Base-by-base conservation (phyloP, 2,888 invertebrate species). In the Meliscaeva auricollis region DNA sequence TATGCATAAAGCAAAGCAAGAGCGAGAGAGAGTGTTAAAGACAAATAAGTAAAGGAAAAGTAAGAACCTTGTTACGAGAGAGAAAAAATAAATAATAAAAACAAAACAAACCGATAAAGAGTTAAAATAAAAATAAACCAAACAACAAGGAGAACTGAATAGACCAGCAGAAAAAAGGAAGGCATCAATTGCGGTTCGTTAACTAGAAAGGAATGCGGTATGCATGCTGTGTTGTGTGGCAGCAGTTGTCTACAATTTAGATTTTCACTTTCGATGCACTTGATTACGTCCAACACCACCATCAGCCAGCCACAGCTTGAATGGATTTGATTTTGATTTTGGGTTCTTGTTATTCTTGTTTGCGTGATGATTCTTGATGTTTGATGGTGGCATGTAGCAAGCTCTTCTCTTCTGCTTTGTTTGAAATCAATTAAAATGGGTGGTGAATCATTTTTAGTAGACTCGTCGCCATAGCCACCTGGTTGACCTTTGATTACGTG, bases 251-350 rank as follows among this genome's bases (percentile, higher is more conserved):
- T 81, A 68, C 60, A 70, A 64, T 73, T 81, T 76, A 73, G 56
- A 85, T 81, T 85, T 85, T 85, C 85, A 81, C 85, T 85, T 85
- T 85, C 85, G 85, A 81, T 85, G 76, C 81, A 85, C 84, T 85
- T 85, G 84, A 85, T 72, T 85, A 85, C 68, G 72, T 74, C 48
- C 56, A 78, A 76, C 66, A 62, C 35, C 8, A 17, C 58, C 58
- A 58, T 35, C 20, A 58, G 17, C 44, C 50, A 32, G 30, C 66
- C 66, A 20, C 38, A 75, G 52, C 41, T 64, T 26, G 76, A 76
- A 30, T 58, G 38, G 78, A 50, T 73, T 60, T 73, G 83, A 69
- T 79, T 74, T 66, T 66, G 66, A 68, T 68, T 69, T 38, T 38
- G 35, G 17, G 35, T 58, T 58, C 17, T 58, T 35, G 13, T 35